Evolutionary conservation across 2,113 vertebrate genomes (phyloP).

Genomic region (Dipodomys spectabilis): DNA sequence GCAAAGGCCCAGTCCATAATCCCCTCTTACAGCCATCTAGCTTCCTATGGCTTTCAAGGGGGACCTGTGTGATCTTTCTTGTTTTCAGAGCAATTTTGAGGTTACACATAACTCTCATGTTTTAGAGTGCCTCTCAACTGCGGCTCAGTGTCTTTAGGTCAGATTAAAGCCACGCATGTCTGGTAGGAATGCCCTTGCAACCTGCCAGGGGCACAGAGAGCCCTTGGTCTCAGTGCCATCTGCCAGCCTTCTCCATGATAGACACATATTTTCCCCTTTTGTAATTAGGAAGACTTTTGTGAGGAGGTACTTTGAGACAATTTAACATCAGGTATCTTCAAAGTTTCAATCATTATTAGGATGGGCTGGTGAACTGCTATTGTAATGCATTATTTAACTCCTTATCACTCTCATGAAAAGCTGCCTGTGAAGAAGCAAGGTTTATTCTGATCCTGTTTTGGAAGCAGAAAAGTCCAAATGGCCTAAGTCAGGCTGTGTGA

Average conservation of each 20-base stretch:
- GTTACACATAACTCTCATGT: background rate
- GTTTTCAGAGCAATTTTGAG: background rate
- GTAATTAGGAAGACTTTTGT: background rate
- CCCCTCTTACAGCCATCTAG: accelerated
- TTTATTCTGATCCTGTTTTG: background rate
- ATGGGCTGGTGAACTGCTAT: background rate
- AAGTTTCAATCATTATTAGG: background rate
- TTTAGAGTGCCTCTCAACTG: background rate
- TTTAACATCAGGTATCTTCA: background rate
- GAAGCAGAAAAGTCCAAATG: background rate
- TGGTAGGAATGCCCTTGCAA: background rate
- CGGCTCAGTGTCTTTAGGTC: background rate
- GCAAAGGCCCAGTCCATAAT: background rate
- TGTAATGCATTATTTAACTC: background rate
- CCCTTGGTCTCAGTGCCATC: background rate
- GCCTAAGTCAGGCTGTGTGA: background rate
- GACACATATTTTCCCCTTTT: background rate
- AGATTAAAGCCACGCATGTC: background rate
- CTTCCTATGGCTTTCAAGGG: background rate
- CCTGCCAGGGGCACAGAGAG: background rate
- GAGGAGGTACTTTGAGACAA: background rate
- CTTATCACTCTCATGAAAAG: background rate
- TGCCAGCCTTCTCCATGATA: background rate
- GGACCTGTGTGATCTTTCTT: background rate
- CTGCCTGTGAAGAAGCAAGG: background rate